phyloP scores from a whole-genome alignment of 53 echinoderm and acorn worm genomes.

The Henricia sp. region DNA sequence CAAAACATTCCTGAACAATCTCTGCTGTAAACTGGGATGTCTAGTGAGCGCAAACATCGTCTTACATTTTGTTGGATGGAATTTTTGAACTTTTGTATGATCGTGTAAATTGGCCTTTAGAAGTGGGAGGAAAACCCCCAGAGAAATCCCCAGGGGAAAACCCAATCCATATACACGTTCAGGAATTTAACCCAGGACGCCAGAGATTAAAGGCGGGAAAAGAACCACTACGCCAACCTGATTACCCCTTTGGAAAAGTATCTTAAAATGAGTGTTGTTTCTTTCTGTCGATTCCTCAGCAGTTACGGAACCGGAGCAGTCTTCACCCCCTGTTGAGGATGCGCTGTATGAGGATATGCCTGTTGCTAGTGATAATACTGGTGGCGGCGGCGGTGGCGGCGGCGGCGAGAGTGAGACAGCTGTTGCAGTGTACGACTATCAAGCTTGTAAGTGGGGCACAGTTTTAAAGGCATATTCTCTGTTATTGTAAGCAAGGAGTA shows the following conservation, averaged over 20 bases:
- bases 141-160: too few species aligned
- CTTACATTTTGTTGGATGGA: too few species aligned
- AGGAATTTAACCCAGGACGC: too few species aligned
- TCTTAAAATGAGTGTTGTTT: neutral
- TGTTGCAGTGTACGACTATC: constrained; percentile 85
- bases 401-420: constrained; percentile 45
- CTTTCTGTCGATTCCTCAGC: constrained; percentile 5
- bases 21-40: neutral
- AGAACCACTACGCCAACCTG: too few species aligned
- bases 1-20: too few species aligned
- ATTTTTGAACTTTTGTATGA: neutral
- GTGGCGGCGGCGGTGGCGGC: constrained; percentile 54
- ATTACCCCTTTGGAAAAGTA: too few species aligned
- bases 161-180: too few species aligned
- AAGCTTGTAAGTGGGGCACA: constrained; percentile 94
- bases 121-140: too few species aligned
- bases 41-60: neutral
- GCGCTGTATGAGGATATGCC: constrained; percentile 75
- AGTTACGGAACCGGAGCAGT: constrained; percentile 17
- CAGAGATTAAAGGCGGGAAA: too few species aligned
- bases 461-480: too few species aligned
- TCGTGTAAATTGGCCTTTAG: too few species aligned
- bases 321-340: constrained; percentile 50
- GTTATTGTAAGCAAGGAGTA: too few species aligned
- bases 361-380: neutral